These are phyloP conservation scores for Percina caprodes DNA, from an alignment of 2,113 vertebrate genomes.

Conservation along the genomic window DNA sequence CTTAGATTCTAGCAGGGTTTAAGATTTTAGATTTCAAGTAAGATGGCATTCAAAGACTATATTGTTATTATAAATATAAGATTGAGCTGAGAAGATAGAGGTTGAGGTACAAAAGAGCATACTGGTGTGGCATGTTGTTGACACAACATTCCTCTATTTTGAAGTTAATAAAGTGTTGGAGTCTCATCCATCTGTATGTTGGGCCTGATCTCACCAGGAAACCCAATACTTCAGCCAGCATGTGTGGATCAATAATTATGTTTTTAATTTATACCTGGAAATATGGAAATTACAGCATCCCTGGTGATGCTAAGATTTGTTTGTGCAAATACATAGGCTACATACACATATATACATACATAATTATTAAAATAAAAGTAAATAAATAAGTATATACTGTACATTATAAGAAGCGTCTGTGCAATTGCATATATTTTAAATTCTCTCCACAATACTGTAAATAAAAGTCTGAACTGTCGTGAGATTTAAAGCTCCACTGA, in stretches of 20 bases:
- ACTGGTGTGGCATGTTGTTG: background rate
- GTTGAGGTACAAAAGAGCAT: background rate
- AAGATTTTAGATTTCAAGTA: slow-evolving; percentile 14
- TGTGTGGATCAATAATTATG: background rate
- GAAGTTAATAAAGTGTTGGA: background rate
- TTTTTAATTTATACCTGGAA: background rate
- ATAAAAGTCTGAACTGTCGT: background rate
- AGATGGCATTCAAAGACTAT: slow-evolving; percentile 18
- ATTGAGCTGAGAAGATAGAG: background rate
- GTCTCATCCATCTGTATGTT: background rate
- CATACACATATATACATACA: background rate
- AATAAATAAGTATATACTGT: background rate
- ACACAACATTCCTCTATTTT: background rate
- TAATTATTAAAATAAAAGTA: too few species aligned
- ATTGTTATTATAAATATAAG: slow-evolving; percentile 18
- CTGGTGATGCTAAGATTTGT: background rate
- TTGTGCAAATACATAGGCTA: background rate
- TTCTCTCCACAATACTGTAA: background rate
- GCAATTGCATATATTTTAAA: slow-evolving; percentile 8
- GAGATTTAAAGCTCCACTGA: slow-evolving; percentile 2
- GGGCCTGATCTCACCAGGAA: background rate
- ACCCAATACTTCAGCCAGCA: background rate
- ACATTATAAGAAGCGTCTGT: background rate
- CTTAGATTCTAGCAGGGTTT: slow-evolving; percentile 23
- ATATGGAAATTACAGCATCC: background rate